A percentile compares a stretch with the other conserved stretches of the same genome.
phyloP scores from a whole-genome alignment of 2,113 vertebrate genomes.

The pig (Sus scrofa) region DNA sequence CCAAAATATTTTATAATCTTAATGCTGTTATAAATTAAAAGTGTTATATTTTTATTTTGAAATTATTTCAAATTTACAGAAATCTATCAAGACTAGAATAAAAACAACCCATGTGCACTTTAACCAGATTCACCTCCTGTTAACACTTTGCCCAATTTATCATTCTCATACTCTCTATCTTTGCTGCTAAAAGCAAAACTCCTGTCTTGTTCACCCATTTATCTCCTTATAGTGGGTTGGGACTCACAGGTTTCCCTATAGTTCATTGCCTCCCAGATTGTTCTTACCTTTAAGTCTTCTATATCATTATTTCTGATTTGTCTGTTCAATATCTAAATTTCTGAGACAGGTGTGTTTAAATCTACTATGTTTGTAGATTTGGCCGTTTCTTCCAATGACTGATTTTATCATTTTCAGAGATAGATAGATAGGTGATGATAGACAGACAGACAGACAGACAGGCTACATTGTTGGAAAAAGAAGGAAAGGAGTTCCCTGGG shows the following conservation, averaged over 20 bases:
- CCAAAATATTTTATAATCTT: neutral
- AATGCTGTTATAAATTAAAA: neutral
- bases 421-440: neutral
- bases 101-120: neutral
- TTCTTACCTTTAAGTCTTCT: no score
- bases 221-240: neutral
- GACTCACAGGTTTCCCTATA: neutral
- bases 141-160: neutral
- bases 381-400: neutral
- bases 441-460: neutral
- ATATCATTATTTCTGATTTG: no score
- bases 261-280: neutral
- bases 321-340: no score
- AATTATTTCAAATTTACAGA: slow-evolving; percentile 18
- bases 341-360: no score
- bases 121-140: neutral
- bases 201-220: neutral
- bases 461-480: neutral
- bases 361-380: neutral
- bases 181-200: neutral
- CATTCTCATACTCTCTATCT: neutral
- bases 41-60: neutral
- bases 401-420: neutral
- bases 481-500: no score
- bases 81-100: neutral